phyloP scores from a whole-genome alignment of 2,888 invertebrate species.

The Himalopsyche japonica region DNA sequence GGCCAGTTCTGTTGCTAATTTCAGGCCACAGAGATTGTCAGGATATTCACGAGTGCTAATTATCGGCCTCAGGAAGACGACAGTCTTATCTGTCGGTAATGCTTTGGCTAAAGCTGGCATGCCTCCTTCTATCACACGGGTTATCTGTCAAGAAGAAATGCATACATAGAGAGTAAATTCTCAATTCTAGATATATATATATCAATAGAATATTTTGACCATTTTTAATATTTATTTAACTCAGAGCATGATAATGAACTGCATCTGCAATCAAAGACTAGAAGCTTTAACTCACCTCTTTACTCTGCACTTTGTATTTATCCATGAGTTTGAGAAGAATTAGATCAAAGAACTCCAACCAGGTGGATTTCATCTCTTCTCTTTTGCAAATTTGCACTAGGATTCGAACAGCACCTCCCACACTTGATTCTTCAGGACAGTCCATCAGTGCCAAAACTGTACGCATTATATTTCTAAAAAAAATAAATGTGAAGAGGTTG shows the following conservation, averaged over 20 bases:
- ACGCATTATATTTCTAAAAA: slow-evolving; percentile 68
- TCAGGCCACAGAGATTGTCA: slow-evolving; percentile 87
- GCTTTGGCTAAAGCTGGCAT: slow-evolving; percentile 74
- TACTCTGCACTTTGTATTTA: slow-evolving; percentile 74
- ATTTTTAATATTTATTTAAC: too few relatives aligned
- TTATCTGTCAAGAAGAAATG: slow-evolving; percentile 59
- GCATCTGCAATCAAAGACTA: too few relatives aligned
- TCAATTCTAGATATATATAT: neutral
- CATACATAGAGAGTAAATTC: neutral
- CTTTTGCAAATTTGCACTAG: slow-evolving; percentile 84
- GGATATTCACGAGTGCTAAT: slow-evolving; percentile 88
- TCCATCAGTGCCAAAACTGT: slow-evolving; percentile 75
- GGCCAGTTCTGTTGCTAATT: slow-evolving; percentile 84
- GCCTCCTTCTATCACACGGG: slow-evolving; percentile 85
- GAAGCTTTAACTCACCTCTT: slow-evolving; percentile 56
- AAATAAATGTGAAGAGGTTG: too few relatives aligned
- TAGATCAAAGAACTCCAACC: slow-evolving; percentile 88
- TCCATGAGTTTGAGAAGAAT: slow-evolving; percentile 87
- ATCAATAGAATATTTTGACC: too few relatives aligned
- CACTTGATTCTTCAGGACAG: slow-evolving; percentile 66
- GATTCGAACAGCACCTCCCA: slow-evolving; percentile 77
- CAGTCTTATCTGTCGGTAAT: slow-evolving; percentile 78
- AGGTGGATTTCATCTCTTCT: slow-evolving; percentile 73
- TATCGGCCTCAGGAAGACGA: slow-evolving; percentile 77
- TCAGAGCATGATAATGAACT: too few relatives aligned